A percentile compares a stretch with the other conserved stretches of the same genome.
phyloP scores from a whole-genome alignment of 1,140 invertebrate genomes.

The Oryzaephilus surinamensis region DNA sequence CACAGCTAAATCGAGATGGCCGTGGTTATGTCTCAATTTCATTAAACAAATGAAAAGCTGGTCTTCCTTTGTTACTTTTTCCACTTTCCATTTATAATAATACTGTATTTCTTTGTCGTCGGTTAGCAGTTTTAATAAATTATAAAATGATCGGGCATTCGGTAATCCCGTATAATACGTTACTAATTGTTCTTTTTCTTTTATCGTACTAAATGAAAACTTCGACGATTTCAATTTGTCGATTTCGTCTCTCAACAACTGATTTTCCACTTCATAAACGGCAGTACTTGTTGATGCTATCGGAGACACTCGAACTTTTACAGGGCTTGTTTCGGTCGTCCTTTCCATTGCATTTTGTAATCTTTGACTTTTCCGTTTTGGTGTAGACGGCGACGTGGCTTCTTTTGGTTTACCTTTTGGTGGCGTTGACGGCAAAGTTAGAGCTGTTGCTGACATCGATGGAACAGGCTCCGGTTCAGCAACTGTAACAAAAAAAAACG shows the following conservation, averaged over 20 bases:
- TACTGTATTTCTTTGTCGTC: conserved; percentile 9
- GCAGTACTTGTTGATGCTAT: no score
- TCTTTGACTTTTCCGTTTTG: no score
- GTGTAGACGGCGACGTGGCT: no score
- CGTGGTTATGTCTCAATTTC: conserved; percentile 10
- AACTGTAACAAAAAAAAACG: background rate
- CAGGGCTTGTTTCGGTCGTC: no score
- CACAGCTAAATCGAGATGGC: conserved; percentile 9
- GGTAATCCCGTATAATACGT: conserved; percentile 12
- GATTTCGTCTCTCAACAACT: no score
- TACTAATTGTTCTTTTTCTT: no score
- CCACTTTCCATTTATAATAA: conserved; percentile 7
- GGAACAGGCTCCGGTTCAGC: background rate
- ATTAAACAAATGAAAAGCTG: conserved; percentile 11
- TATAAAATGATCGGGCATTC: background rate
- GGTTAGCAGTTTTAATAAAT: conserved; percentile 5
- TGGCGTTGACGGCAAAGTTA: no score
- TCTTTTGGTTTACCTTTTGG: no score
- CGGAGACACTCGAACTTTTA: no score
- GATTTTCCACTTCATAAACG: no score
- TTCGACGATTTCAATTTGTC: background rate
- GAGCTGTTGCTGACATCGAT: no score
- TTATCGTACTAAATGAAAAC: conserved; percentile 8
- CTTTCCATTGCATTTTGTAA: no score
- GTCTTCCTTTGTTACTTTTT: conserved; percentile 4